These are phyloP conservation scores for Camelus bactrianus DNA, from an alignment of 2,113 vertebrate genomes.

Conservation along the genomic window DNA sequence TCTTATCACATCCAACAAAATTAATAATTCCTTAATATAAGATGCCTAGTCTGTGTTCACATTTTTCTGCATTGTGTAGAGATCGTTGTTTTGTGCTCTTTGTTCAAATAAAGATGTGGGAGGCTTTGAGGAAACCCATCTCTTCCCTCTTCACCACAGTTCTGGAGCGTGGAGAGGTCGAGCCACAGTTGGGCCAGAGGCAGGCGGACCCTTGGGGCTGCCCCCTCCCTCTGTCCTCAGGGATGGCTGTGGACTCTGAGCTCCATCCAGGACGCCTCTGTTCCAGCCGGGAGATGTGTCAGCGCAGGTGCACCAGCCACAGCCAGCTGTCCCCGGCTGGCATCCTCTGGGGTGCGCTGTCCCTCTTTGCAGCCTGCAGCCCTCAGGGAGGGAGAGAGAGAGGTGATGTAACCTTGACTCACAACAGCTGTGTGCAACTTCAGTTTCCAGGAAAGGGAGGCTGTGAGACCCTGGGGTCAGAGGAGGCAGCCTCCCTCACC, in stretches of 20 bases:
- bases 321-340: not conserved
- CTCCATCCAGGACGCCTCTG: not conserved
- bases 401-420: not conserved
- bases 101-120: not conserved
- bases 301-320: not conserved
- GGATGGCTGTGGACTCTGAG: not conserved
- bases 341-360: constrained; percentile 83
- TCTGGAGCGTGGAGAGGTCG: not conserved
- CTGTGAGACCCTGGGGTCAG: not conserved
- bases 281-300: not conserved
- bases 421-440: not conserved
- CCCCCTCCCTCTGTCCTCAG: not conserved
- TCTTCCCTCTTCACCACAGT: not conserved
- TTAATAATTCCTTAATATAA: not conserved
- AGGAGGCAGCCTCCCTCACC: not conserved
- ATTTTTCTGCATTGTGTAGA: not conserved
- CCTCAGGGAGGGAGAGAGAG: not conserved
- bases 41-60: not conserved
- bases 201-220: not conserved
- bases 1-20: not conserved
- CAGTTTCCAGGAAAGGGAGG: constrained; percentile 40
- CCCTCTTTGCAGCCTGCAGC: constrained; percentile 62
- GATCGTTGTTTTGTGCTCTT: not conserved
- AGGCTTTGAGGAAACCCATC: not conserved
- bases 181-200: rapidly evolving